phyloP scores from a whole-genome alignment of 2,113 vertebrate species.

The Ictidomys tridecemlineatus region DNA sequence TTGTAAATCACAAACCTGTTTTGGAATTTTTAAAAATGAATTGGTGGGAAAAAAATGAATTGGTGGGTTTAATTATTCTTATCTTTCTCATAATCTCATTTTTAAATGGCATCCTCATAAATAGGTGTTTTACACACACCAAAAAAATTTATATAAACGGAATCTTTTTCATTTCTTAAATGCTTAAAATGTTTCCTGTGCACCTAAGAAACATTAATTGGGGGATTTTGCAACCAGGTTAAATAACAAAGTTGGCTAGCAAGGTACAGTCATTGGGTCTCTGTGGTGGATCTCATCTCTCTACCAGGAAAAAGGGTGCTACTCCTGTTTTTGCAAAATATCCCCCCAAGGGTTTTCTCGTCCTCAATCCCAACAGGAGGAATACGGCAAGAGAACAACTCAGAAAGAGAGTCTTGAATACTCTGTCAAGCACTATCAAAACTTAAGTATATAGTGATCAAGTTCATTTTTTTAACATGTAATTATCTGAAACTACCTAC shows the following conservation, averaged over 20 bases:
- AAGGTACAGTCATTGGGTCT: not conserved
- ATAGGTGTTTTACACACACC: constrained; percentile 21
- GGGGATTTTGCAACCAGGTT: not conserved
- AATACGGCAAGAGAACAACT: not conserved
- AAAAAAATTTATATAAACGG: not conserved
- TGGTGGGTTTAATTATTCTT: constrained; percentile 7
- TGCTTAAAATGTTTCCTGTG: not conserved
- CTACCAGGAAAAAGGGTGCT: not conserved
- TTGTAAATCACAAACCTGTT: not conserved
- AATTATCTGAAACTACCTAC: not conserved
- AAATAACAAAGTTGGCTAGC: not conserved
- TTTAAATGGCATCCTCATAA: constrained; percentile 22
- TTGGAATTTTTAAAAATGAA: not conserved
- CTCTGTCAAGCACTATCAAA: not conserved
- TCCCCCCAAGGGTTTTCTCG: not conserved
- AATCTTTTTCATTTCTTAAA: constrained; percentile 59
- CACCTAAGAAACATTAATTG: not conserved
- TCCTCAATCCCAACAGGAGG: not conserved
- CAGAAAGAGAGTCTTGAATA: not conserved
- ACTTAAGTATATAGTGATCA: not conserved
- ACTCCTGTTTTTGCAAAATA: not conserved
- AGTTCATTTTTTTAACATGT: not conserved
- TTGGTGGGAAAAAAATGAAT: not conserved
- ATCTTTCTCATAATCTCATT: constrained; percentile 20
- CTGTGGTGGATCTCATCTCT: not conserved